phyloP scores from a whole-genome alignment of 1,140 invertebrate species.

The Temnothorax longispinosus region DNA sequence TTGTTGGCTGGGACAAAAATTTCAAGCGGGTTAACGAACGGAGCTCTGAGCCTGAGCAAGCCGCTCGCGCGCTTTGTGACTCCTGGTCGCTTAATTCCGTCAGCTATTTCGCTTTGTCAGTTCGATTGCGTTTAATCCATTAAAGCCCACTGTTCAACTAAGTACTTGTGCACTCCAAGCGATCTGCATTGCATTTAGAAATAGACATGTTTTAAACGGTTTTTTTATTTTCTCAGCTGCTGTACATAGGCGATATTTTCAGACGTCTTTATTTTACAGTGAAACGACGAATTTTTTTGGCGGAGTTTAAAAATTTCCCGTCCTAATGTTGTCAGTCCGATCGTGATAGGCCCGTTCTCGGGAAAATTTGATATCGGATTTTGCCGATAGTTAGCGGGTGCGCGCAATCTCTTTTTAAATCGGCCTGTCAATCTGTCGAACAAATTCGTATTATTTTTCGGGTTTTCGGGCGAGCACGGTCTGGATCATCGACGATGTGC shows the following conservation, averaged over 20 bases:
- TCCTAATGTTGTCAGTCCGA: neutral
- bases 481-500: constrained; percentile 10
- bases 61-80: neutral
- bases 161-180: neutral
- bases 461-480: constrained; percentile 15
- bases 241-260: neutral
- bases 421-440: constrained; percentile 44
- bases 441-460: constrained; percentile 49
- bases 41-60: neutral
- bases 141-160: neutral
- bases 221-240: neutral
- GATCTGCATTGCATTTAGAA: neutral
- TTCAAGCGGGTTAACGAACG: constrained; percentile 13
- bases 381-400: constrained; percentile 45
- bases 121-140: constrained; percentile 1
- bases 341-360: constrained; percentile 3
- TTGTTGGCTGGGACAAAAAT: constrained; percentile 30
- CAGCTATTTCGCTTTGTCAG: constrained; percentile 7
- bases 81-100: neutral
- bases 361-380: constrained; percentile 55
- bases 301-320: neutral
- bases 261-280: neutral
- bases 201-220: neutral
- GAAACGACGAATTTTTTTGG: neutral
- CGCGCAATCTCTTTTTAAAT: constrained; percentile 60